Percentiles rank a stretch among this genome's conserved stretches.
Evolutionary conservation across 1,140 invertebrate genomes (phyloP).

Genomic region (Brachionus plicatilis): DNA sequence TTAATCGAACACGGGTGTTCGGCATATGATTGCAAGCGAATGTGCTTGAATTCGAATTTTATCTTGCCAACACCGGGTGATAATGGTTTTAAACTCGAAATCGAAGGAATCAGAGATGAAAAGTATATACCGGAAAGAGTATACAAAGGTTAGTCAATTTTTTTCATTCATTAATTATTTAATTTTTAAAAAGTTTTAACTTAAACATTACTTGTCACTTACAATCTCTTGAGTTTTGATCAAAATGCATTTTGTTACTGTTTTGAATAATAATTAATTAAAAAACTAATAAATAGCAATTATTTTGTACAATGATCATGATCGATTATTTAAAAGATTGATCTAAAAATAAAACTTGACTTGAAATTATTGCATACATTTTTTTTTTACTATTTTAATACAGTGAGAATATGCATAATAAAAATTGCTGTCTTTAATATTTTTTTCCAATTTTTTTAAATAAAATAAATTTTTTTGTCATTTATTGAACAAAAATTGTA

Average conservation of each 20-base stretch:
- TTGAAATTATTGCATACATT: no score
- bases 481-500: no score
- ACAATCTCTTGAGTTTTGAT: background rate
- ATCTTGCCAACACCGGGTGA: conserved; percentile 18
- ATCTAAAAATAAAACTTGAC: no score
- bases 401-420: no score
- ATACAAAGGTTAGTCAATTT: conserved; percentile 36
- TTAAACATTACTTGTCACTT: background rate
- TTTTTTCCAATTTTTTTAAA: no score
- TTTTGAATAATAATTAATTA: background rate
- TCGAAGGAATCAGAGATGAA: background rate
- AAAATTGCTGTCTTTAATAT: no score
- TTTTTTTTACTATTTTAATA: no score
- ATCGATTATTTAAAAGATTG: no score
- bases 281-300: background rate
- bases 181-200: no score
- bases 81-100: conserved; percentile 35
- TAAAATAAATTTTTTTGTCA: no score
- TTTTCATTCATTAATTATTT: no score
- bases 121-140: conserved; percentile 20
- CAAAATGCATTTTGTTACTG: background rate
- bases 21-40: conserved; percentile 29
- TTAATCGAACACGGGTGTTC: background rate
- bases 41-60: background rate
- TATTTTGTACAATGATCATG: no score